phyloP scores from a whole-genome alignment of 2,888 invertebrate species.

The Platycheirus albimanus region DNA sequence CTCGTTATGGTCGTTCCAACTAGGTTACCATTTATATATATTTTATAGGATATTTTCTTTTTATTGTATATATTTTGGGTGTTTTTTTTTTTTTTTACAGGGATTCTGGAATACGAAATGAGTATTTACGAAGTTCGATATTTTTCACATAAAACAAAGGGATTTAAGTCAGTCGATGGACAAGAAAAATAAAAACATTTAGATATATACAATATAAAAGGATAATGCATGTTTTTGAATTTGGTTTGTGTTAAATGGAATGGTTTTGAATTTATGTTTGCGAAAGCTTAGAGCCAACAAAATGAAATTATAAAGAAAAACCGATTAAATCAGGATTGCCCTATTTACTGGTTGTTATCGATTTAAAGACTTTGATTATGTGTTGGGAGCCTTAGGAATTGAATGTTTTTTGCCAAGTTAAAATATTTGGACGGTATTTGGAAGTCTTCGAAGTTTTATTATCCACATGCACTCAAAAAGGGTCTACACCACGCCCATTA shows the following conservation, averaged over 20 bases:
- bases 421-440: too few species aligned
- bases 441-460: too few species aligned
- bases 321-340: too few species aligned
- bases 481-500: too few species aligned
- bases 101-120: neutral
- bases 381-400: too few species aligned
- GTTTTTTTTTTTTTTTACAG: neutral
- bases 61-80: neutral
- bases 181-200: neutral
- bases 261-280: neutral
- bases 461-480: too few species aligned
- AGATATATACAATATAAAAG: too few species aligned
- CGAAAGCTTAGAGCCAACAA: neutral
- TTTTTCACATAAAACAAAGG: slow-evolving; percentile 31
- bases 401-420: too few species aligned
- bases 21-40: slow-evolving; percentile 6
- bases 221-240: slow-evolving; percentile 27
- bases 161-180: slow-evolving; percentile 16
- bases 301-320: too few species aligned
- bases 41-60: neutral
- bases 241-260: slow-evolving; percentile 10
- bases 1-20: slow-evolving; percentile 29
- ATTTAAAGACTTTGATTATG: too few species aligned
- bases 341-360: too few species aligned
- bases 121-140: slow-evolving; percentile 14